Conservation (phyloP, 2,797 vertebrate species). For the Percopsis omiscomaycus region DNA sequence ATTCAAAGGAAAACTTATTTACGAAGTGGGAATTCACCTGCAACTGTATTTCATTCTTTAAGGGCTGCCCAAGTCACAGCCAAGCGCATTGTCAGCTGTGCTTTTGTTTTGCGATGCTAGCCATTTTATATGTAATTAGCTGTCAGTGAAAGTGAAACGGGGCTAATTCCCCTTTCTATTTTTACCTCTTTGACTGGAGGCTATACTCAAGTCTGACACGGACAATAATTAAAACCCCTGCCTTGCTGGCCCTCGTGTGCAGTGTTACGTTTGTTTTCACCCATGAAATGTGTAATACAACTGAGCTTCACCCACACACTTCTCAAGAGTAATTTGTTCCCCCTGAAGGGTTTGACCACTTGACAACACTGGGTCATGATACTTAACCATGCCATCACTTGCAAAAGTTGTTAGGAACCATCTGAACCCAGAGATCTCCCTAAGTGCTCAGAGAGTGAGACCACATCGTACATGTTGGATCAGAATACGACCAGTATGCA, state of each 20-base stretch:
- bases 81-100: conserved; percentile 58
- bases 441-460: conserved; percentile 36
- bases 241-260: conserved; percentile 61
- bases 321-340: conserved; percentile 66
- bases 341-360: conserved; percentile 62
- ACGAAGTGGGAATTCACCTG: conserved; percentile 46
- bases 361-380: conserved; percentile 52
- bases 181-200: conserved; percentile 57
- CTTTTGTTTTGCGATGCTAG: conserved; percentile 69
- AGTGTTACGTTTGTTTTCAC: conserved; percentile 65
- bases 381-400: conserved; percentile 66
- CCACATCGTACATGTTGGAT: conserved; percentile 10
- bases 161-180: too few relatives aligned
- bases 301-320: conserved; percentile 39
- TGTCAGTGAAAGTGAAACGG: conserved; percentile 72
- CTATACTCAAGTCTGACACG: conserved; percentile 67
- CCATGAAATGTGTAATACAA: conserved; percentile 59
- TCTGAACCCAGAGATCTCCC: conserved; percentile 40
- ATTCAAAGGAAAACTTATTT: conserved; percentile 28
- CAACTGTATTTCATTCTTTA: conserved; percentile 38
- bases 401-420: conserved; percentile 60
- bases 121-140: conserved; percentile 77
- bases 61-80: conserved; percentile 39
- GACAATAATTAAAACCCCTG: conserved; percentile 76
- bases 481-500: conserved; percentile 39